Base-by-base conservation (phyloP, 2,113 vertebrate genomes). In the Asarcornis scutulata region DNA sequence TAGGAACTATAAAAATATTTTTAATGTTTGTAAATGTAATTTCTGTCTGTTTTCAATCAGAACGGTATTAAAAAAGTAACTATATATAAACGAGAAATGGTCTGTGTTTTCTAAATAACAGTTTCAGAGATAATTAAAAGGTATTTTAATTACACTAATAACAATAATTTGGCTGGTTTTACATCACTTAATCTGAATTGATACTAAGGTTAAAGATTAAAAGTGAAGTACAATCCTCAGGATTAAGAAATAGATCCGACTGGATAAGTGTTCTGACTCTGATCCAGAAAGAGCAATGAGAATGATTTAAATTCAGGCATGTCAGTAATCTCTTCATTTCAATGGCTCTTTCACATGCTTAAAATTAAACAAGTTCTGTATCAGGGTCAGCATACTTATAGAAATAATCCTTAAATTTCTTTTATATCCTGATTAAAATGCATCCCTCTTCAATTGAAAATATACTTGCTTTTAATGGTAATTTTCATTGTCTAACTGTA, bases 201-300 rank as follows among this genome's bases (percentile, higher is more conserved):
- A 73, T 94, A 83, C 17, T 44, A 80, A 88, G 2, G 83, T 88
- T 62, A 58, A 85, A 82, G 89, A 96, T 91, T 85, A 89, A 83
- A 91, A 91, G 42, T 59, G 15, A 78, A 90, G 68, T 81, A 48
- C 73, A 80, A 34, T 95, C 89, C 81, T 95, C 29, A 31, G 81
- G 92, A 80, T 92, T 76, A 87, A 85, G 78, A 82, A 91, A 85
- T 85, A 93, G 91, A 88, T 95, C 89, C 75, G 56, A 34, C 32
- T 48, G 66, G 86, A 36, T 92, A 91, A 85, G 60, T 79, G 69
- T 90, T 60, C 82, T 78, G 60, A 81, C 68, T 90, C 34, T 26
- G 8, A 60, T 83, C 68, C 68, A 48, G 60, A 71, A 83, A 84
- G 83, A 77, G 40, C 88, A 56, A 2, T 34, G 60, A 71, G 82